Percentiles rank a stretch among this genome's conserved stretches.
Conservation (phyloP, 2,888 invertebrate species). For the Tineola bisselliella region DNA sequence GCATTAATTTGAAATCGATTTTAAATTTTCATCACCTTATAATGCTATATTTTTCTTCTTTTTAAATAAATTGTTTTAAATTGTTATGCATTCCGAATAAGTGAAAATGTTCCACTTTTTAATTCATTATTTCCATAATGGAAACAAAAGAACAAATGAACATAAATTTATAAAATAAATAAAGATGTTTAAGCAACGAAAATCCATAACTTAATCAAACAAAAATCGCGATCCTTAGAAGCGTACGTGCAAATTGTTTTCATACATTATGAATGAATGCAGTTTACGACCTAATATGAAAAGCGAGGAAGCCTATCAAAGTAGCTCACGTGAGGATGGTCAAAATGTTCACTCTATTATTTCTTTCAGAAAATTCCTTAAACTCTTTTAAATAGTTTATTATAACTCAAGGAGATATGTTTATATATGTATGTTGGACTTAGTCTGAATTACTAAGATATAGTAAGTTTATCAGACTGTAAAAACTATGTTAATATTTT, state of each 20-base stretch:
- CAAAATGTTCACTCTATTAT: neutral
- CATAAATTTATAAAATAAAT: neutral
- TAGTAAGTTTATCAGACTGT: no score
- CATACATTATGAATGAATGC: constrained; percentile 4
- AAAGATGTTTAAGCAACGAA: neutral
- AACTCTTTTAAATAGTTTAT: no score
- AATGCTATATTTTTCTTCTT: neutral
- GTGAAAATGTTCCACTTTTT: no score
- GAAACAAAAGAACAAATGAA: no score
- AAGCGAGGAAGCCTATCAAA: neutral
- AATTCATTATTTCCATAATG: no score
- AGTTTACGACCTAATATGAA: neutral
- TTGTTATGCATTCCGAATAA: no score
- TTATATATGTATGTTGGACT: no score
- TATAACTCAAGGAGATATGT: no score
- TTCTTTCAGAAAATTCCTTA: no score
- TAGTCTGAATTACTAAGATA: no score
- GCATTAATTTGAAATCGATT: neutral
- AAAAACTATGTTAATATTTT: no score
- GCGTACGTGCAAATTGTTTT: constrained; percentile 1
- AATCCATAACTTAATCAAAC: neutral
- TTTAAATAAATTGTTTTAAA: neutral
- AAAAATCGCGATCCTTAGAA: neutral
- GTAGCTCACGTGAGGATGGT: neutral
- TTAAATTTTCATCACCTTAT: neutral